phyloP scores from a whole-genome alignment of 2,113 vertebrate species.

The Amphiprion percula region DNA sequence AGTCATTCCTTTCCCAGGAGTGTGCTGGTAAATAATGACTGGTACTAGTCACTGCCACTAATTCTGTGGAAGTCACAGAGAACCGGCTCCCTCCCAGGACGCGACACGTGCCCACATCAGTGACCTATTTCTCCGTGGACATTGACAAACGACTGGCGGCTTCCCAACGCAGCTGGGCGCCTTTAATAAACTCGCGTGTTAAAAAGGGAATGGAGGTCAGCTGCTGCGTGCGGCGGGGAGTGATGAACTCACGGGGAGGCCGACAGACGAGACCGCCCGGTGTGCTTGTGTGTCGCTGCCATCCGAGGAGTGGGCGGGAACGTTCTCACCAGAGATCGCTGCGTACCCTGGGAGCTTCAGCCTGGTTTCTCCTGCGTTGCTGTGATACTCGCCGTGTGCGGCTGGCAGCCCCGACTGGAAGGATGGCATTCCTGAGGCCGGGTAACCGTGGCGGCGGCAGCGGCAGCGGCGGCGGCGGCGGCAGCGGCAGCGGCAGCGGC shows the following conservation, averaged over 20 bases:
- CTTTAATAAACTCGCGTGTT: slow-evolving; percentile 31
- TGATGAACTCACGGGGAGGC: slow-evolving; percentile 1
- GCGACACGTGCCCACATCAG: slow-evolving; percentile 1
- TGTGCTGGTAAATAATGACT: background rate
- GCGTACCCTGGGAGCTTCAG: slow-evolving; percentile 22
- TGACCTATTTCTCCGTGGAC: slow-evolving; percentile 26
- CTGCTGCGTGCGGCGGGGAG: background rate
- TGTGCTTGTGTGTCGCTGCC: background rate
- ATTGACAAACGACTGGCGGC: background rate
- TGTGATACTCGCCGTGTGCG: slow-evolving; percentile 3
- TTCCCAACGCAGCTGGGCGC: slow-evolving; percentile 11
- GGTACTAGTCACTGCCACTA: background rate
- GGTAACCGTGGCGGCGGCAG: slow-evolving; percentile 12
- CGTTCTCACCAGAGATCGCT: slow-evolving; percentile 21
- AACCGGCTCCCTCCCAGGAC: background rate
- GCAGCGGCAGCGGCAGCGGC: background rate
- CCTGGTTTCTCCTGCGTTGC: background rate
- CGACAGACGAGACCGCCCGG: background rate
- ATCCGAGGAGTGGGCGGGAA: slow-evolving; percentile 23
- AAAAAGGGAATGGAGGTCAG: slow-evolving; percentile 43
- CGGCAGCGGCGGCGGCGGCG: background rate
- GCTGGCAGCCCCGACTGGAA: slow-evolving; percentile 50
- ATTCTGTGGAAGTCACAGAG: background rate
- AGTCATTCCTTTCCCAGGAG: background rate
- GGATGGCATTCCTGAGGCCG: slow-evolving; percentile 69